A percentile compares a stretch with the other conserved stretches of the same genome.
These are phyloP conservation scores for Spodoptera exigua DNA, from an alignment of 2,888 invertebrate species.

Conservation along the genomic window DNA sequence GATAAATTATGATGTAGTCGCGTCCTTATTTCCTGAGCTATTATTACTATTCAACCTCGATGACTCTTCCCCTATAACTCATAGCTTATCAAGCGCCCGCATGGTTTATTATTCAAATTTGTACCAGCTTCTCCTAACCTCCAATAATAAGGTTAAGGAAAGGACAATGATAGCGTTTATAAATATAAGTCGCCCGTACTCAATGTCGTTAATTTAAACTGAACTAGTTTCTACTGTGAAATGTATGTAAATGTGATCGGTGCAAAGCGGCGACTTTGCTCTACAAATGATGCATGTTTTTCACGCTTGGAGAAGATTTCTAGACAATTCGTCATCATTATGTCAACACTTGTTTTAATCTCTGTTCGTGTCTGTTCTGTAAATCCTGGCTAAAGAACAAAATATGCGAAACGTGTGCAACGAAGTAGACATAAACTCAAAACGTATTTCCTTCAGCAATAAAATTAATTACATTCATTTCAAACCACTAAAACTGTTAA, in stretches of 20 bases:
- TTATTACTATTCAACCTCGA: conserved; percentile 50
- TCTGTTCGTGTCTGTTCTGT: conserved; percentile 23
- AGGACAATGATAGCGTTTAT: conserved; percentile 46
- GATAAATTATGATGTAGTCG: conserved; percentile 2
- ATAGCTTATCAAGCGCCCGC: conserved; percentile 58
- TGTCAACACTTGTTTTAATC: conserved; percentile 41
- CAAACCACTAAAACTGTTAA: conserved; percentile 4
- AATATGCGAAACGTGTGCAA: conserved; percentile 10
- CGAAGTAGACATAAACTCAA: conserved; percentile 19
- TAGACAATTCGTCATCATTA: conserved; percentile 49
- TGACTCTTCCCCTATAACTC: conserved; percentile 53
- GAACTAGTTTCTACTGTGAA: conserved; percentile 35
- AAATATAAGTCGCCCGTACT: conserved; percentile 37
- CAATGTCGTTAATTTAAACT: conserved; percentile 33
- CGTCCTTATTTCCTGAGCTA: conserved; percentile 21
- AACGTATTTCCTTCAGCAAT: not conserved
- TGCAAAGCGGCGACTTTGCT: conserved; percentile 34
- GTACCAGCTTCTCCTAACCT: conserved; percentile 32
- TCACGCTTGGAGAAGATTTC: conserved; percentile 39
- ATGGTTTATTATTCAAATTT: conserved; percentile 45
- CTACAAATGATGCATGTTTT: conserved; percentile 43
- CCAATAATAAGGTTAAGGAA: conserved; percentile 53
- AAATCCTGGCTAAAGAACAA: conserved; percentile 25
- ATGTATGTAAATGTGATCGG: conserved; percentile 43
- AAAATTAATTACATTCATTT: conserved; percentile 1